Evolutionary conservation across 2,113 vertebrate species (phyloP).

Genomic region (Nannobrachium achirus): DNA sequence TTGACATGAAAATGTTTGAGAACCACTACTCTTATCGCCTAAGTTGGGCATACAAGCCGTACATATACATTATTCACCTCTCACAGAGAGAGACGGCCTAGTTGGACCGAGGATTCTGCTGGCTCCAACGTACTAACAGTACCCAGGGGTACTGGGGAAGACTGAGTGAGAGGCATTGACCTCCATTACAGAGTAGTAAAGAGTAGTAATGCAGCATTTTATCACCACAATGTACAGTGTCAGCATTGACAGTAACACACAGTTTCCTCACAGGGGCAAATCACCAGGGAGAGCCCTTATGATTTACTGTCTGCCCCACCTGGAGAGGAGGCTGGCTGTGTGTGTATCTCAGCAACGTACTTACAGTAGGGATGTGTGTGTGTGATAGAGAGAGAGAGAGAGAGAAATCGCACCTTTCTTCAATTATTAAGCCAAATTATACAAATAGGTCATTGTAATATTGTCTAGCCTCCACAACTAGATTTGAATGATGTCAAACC

Average conservation of each 20-base stretch:
- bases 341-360: not conserved
- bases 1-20: too few species aligned
- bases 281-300: not conserved
- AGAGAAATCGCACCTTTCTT: too few species aligned
- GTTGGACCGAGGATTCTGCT: constrained; percentile 28
- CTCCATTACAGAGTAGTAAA: constrained; percentile 33
- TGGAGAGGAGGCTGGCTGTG: not conserved
- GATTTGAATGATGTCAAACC: too few species aligned
- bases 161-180: constrained; percentile 28
- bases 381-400: not conserved
- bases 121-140: constrained; percentile 21
- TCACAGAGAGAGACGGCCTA: constrained; percentile 1
- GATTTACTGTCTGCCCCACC: not conserved
- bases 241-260: constrained; percentile 23
- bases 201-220: constrained; percentile 34
- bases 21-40: too few species aligned
- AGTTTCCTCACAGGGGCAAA: not conserved
- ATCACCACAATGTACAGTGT: constrained; percentile 10
- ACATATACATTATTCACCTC: constrained; percentile 52
- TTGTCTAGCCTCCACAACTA: too few species aligned
- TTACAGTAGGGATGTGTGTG: not conserved
- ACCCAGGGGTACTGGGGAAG: not conserved
- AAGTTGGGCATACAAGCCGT: constrained; percentile 11
- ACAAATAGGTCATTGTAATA: too few species aligned
- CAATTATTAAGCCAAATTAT: too few species aligned